Evolutionary conservation across 1,140 invertebrate species (phyloP).

Genomic region (Eupristina koningsbergeri): DNA sequence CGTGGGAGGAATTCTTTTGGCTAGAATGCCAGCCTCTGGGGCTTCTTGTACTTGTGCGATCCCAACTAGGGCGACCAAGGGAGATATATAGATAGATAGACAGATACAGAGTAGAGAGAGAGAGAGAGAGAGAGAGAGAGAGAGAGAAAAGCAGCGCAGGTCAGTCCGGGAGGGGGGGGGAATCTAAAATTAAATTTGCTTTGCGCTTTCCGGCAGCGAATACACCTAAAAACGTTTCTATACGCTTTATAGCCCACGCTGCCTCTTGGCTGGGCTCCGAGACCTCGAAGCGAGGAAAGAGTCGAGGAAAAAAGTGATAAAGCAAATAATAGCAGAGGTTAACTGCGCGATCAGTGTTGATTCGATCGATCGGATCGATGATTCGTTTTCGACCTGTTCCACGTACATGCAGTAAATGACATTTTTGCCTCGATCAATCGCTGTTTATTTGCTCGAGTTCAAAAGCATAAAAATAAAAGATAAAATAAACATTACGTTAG

Average conservation of each 20-base stretch:
- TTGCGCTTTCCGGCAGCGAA: constrained; percentile 57
- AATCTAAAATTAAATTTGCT: constrained; percentile 70
- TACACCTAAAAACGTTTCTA: constrained; percentile 72
- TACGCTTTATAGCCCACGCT: constrained; percentile 52
- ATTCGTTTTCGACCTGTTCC: background rate
- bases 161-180: constrained; percentile 59
- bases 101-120: constrained; percentile 31
- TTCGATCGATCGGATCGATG: background rate
- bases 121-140: constrained; percentile 32
- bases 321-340: background rate
- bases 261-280: constrained; percentile 66
- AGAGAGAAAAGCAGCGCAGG: constrained; percentile 60
- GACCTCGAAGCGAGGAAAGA: constrained; percentile 45
- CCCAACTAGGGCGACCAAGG: background rate
- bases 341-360: background rate
- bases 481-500: constrained; percentile 4
- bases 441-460: background rate
- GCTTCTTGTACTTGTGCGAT: background rate
- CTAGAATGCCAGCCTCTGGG: too few relatives aligned
- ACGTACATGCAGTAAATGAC: background rate
- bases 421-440: background rate
- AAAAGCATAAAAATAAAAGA: background rate
- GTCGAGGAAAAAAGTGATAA: background rate
- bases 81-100: background rate
- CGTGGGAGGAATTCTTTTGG: background rate